Evolutionary conservation across 2,888 invertebrate species (phyloP), one percentile per base, ranked within the genome.

Genomic region (Trypoxylon attenuatum): DNA sequence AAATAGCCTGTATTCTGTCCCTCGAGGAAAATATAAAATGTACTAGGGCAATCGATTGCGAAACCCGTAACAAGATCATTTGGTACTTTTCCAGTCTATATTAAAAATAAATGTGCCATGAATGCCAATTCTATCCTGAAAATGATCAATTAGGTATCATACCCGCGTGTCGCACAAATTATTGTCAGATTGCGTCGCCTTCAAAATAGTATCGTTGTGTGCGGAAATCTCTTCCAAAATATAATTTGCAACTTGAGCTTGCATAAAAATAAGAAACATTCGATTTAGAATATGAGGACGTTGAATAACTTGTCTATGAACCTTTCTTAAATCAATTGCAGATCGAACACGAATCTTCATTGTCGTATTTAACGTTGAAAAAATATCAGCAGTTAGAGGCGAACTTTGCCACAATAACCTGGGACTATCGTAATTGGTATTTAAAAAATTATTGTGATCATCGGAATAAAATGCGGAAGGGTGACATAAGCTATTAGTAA

Each of bases 21-120:
- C 23, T 68, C 68, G 21, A 66, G 22, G 19, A 66, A 66, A n/a
- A 68, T 66, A 15, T 66, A 68, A 6, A 47, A 23, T 27, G 16
- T 66, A 1, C 46, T 50, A 5, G 6, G 15, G 33, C 29, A 38
- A 21, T 68, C 41, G 18, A 68, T 61, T 5, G 21, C 51, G 5
- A 66, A 66, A 6, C 68, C 68, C 15, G 68, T 68, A 43, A 68
- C 23, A 16, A 57, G 23, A 5, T 65, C 29, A 8, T 42, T 54
- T 1, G 6, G 6, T 5, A 19, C 10, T 23, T 6, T 19, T 25
- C 38, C 23, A 8, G 19, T 16, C 59, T 59, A 15, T 21, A 38
- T 38, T 0, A 19, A 5, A 8, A 41, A 51, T 25, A n/a, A n/a
- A n/a, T 23, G 5, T 23, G 2, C 25, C 50, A 13, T 29, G 27